Evolutionary conservation across 2,113 vertebrate genomes (phyloP), one percentile per base, ranked within the genome.

Genomic region (Elephas maximus): DNA sequence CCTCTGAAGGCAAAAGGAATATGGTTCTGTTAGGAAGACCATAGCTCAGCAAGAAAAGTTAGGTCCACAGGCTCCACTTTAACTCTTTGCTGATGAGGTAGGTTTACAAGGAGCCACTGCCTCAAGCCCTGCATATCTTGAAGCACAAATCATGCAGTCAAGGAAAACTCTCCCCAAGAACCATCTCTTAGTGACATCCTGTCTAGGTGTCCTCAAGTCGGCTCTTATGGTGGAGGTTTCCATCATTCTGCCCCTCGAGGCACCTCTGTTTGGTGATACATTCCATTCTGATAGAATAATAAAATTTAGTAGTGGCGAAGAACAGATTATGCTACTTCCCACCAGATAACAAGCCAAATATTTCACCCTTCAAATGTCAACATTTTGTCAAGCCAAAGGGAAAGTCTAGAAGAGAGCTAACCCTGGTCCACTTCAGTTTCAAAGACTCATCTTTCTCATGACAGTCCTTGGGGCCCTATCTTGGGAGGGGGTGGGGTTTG

Each of bases 311-410:
- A 88, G 80, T 44, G 51, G n/a, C 30, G 83, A 73, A 90, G 23
- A 28, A 92, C 18, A 93, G 90, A 83, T 80, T 80, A 67, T 21
- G 45, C 62, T 57, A 37, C 48, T 91, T 96, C 45, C 80, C 91
- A 33, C 48, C 65, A 93, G 60, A 81, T 80, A 95, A 53, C 37
- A 92, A 83, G 78, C 33, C 79, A 93, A 84, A 60, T 57, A 87
- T 65, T 74, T 48, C 62, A 87, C 83, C 63, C 87, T 93, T 95
- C 53, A 86, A 86, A 91, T 78, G 93, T 33, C 93, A 94, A 92
- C 76, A 95, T 87, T 93, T 79, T 86, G 30, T 87, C 81, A 74
- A 62, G 33, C 79, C 78, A 57, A 33, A 51, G 33, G 62, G 18
- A 44, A 77, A 63, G 17, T 96, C 83, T 90, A 11, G 15, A n/a